These are phyloP conservation scores for Andrena haemorrhoa DNA, from an alignment of 2,888 invertebrate genomes.

Conservation along the genomic window DNA sequence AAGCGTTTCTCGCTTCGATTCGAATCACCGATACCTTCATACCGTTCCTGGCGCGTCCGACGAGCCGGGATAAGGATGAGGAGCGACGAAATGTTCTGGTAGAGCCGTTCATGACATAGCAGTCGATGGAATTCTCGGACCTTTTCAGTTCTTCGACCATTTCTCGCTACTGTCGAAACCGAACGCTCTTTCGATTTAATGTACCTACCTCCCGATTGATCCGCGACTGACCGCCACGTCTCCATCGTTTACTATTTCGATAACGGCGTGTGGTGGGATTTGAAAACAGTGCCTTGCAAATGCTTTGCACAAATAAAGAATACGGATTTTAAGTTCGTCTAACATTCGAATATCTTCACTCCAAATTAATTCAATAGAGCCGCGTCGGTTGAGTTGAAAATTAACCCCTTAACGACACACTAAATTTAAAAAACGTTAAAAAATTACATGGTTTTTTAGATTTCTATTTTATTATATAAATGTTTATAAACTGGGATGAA, in stretches of 20 bases:
- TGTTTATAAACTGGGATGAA: too few relatives aligned
- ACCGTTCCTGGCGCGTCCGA: conserved; percentile 15
- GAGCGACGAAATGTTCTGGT: conserved; percentile 41
- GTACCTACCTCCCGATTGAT: conserved; percentile 38
- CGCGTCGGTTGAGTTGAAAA: too few relatives aligned
- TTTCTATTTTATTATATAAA: too few relatives aligned
- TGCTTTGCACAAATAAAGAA: too few relatives aligned
- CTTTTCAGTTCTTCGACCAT: conserved; percentile 24
- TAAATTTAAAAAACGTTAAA: too few relatives aligned
- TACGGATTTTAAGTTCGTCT: too few relatives aligned
- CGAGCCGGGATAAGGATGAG: conserved; percentile 24
- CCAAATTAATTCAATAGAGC: too few relatives aligned
- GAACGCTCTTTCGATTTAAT: conserved; percentile 40
- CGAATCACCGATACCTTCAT: conserved; percentile 31
- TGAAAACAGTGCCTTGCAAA: conserved; percentile 7
- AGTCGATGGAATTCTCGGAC: conserved; percentile 48
- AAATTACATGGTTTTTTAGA: too few relatives aligned
- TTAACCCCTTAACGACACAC: too few relatives aligned
- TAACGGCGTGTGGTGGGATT: conserved; percentile 3
- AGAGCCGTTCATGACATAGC: conserved; percentile 49
- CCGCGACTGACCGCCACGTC: not conserved
- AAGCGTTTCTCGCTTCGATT: conserved; percentile 29
- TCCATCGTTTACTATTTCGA: not conserved
- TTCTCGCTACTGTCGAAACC: conserved; percentile 10
- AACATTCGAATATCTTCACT: too few relatives aligned